Base-by-base conservation (phyloP, 2,113 vertebrate species). In the Cyprinodon variegatus region DNA sequence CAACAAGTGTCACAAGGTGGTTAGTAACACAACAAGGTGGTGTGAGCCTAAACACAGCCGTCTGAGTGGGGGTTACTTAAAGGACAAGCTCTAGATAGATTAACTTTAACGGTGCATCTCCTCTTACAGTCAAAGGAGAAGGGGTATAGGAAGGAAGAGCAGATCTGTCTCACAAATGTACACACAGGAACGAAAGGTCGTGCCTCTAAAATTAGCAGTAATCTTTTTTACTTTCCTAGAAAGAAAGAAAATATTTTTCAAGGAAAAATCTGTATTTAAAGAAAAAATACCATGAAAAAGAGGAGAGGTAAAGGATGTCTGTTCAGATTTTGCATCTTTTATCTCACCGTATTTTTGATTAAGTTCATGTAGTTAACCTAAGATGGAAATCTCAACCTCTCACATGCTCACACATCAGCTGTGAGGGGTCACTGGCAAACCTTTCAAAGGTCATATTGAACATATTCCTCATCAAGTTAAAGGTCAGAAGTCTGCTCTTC, bases 111-210 rank as follows among this genome's bases (percentile, higher is more conserved):
- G 61, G 22, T 66, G 72, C 50, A 70, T 92, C 89, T 93, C 84
- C 61, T 37, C 70, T 92, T 92, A 91, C 85, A 84, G 76, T 60
- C 61, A 76, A 78, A 73, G 61, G 57, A 45, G 72, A n/a, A 81
- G 43, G 79, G 61, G 41, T 20, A 72, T 1, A 68, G 50, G 68
- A 38, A 77, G 36, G 53, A 78, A 72, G 80, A 63, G 38, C 48
- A 61, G 61, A 11, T 65, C 43, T 50, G 71, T 64, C 72, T 61
- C 70, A 68, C 82, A 36, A 50, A 79, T 86, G 79, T 80, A 75
- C 82, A 84, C 83, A 80, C 67, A 87, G 81, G 87, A 89, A 53
- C 78, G 77, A 90, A 92, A 93, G 91, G 91, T 92, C 91, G 90
- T 37, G 4, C 7, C 70, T 82, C 90, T 93, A 93, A 91, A 93